Conservation (phyloP, 2,797 vertebrate genomes). For the Neomorphus geoffroyi region DNA sequence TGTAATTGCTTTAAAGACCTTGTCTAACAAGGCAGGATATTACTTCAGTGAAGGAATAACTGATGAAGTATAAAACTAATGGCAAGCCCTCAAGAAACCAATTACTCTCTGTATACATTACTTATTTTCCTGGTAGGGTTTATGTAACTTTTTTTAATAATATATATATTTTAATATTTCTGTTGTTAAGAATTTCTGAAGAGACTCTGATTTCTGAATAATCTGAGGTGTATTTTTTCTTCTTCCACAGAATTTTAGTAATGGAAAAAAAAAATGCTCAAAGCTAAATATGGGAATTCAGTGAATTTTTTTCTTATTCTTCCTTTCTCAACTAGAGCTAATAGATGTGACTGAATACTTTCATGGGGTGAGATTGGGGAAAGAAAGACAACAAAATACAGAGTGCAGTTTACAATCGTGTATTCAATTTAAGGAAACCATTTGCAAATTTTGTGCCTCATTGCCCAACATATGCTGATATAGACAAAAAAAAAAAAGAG, state of each 20-base stretch:
- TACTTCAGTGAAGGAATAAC: conserved; percentile 28
- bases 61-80: conserved; percentile 5
- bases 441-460: conserved; percentile 58
- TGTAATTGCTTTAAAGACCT: conserved; percentile 69
- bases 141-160: background rate
- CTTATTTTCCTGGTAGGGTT: background rate
- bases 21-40: conserved; percentile 24
- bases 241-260: background rate
- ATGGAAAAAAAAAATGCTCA: conserved; percentile 16
- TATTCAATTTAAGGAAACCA: conserved; percentile 39
- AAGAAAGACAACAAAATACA: background rate
- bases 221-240: background rate
- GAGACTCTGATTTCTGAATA: background rate
- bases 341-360: background rate
- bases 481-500: background rate
- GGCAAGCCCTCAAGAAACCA: conserved; percentile 1
- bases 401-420: background rate
- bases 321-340: conserved; percentile 18
- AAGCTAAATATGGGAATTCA: background rate
- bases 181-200: background rate
- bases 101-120: background rate
- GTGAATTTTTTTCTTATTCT: background rate
- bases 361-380: background rate
- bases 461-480: conserved; percentile 29
- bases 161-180: background rate